These are phyloP conservation scores for Agonopterix alstromeriana DNA, from an alignment of 2,888 invertebrate genomes.

Conservation along the genomic window DNA sequence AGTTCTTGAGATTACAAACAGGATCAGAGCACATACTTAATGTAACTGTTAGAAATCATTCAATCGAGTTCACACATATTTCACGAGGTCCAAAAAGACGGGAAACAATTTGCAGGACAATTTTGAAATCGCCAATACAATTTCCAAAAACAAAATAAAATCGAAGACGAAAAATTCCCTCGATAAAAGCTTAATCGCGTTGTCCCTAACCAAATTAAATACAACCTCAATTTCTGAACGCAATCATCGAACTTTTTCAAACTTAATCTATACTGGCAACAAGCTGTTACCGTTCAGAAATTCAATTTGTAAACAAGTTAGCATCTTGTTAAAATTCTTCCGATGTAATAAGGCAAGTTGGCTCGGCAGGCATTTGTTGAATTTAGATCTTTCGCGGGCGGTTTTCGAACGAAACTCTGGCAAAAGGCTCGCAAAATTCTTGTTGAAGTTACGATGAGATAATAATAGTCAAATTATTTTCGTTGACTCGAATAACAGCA, in stretches of 20 bases:
- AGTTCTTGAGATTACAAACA: too few relatives aligned
- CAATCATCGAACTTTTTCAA: slow-evolving; percentile 64
- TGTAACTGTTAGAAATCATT: too few relatives aligned
- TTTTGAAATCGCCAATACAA: too few relatives aligned
- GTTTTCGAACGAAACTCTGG: slow-evolving; percentile 5
- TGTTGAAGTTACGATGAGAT: slow-evolving; percentile 13
- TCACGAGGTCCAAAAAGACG: too few relatives aligned
- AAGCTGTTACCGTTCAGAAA: slow-evolving; percentile 62
- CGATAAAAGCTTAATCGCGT: too few relatives aligned
- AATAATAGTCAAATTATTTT: slow-evolving; percentile 11
- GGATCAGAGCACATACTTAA: too few relatives aligned
- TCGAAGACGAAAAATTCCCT: too few relatives aligned
- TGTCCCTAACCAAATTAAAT: slow-evolving; percentile 6
- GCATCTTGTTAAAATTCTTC: slow-evolving; percentile 71
- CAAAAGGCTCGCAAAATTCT: slow-evolving; percentile 9
- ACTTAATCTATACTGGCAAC: slow-evolving; percentile 65
- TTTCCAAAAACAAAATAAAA: too few relatives aligned
- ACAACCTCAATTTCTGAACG: slow-evolving; percentile 48
- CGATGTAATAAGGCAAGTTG: slow-evolving; percentile 61
- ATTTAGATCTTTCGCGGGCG: slow-evolving; percentile 17
- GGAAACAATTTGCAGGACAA: too few relatives aligned
- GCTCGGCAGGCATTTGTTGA: slow-evolving; percentile 43
- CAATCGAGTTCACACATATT: too few relatives aligned
- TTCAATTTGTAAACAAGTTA: slow-evolving; percentile 75
- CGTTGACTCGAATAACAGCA: slow-evolving; percentile 6